phyloP scores from a whole-genome alignment of 2,797 vertebrate genomes.

The Gephyroberyx darwinii region DNA sequence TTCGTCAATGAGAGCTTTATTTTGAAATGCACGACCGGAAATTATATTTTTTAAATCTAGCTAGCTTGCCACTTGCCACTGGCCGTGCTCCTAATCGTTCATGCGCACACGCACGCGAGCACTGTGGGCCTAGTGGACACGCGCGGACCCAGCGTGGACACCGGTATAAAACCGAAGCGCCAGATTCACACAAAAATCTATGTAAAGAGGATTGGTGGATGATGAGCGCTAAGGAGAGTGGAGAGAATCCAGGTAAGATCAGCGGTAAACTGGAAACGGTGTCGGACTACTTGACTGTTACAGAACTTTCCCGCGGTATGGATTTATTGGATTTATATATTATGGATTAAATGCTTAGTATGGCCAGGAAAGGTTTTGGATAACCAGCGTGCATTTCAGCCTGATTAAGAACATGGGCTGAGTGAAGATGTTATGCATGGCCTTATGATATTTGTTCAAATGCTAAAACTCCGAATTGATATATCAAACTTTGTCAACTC shows the following conservation, averaged over 20 bases:
- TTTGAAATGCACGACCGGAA: constrained; percentile 43
- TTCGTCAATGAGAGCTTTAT: constrained; percentile 9
- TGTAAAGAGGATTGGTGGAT: constrained; percentile 49
- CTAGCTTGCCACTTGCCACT: background rate
- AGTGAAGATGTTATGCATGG: background rate
- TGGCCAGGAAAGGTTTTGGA: background rate
- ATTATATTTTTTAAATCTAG: rapidly evolving
- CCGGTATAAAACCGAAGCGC: constrained; percentile 71
- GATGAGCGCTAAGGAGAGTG: constrained; percentile 34
- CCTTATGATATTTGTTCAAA: background rate
- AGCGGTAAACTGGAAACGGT: background rate
- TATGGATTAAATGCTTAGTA: background rate
- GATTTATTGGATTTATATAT: background rate
- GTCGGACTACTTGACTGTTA: background rate
- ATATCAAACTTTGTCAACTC: too few species aligned
- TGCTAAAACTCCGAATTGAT: too few species aligned
- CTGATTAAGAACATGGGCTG: too few species aligned
- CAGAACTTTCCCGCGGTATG: constrained; percentile 8
- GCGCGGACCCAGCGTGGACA: constrained; percentile 46
- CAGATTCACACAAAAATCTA: constrained; percentile 67
- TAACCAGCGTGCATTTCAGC: background rate
- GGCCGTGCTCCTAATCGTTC: background rate
- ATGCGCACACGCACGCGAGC: constrained; percentile 40
- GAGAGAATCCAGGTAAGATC: constrained; percentile 63
- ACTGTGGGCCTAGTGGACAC: constrained; percentile 19